These are phyloP conservation scores for Chanos chanos DNA, from an alignment of 2,797 vertebrate genomes.

Conservation along the genomic window DNA sequence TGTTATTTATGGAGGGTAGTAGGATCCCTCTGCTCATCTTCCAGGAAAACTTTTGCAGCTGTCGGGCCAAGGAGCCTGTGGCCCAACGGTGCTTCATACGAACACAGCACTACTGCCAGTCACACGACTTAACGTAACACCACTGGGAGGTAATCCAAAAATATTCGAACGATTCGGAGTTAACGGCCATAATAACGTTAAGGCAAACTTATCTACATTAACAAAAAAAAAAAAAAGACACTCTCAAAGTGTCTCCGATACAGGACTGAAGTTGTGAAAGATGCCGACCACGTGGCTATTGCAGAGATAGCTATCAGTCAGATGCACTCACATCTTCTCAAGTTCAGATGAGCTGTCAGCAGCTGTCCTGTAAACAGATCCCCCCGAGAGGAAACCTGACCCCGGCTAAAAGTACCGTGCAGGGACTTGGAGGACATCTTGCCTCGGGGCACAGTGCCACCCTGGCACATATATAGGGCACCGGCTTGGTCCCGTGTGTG, in stretches of 20 bases:
- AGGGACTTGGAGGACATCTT: conserved; percentile 56
- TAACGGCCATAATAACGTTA: background rate
- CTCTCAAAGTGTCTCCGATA: background rate
- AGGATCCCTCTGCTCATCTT: conserved; percentile 43
- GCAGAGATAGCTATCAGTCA: conserved; percentile 56
- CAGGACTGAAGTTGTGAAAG: conserved; percentile 39
- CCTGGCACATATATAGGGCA: background rate
- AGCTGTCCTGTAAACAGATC: conserved; percentile 72
- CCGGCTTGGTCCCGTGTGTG: background rate
- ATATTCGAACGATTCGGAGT: conserved; percentile 34
- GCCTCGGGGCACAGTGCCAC: conserved; percentile 21
- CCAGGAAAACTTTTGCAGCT: conserved; percentile 49
- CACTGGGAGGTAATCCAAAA: conserved; percentile 44
- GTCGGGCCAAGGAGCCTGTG: conserved; percentile 39
- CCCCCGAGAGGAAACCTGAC: conserved; percentile 53
- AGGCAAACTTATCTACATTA: background rate
- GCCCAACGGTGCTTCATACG: conserved; percentile 26
- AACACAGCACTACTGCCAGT: conserved; percentile 36
- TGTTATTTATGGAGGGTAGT: conserved; percentile 41
- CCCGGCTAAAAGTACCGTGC: conserved; percentile 64
- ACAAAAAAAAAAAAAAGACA: conserved; percentile 3
- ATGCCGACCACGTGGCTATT: conserved; percentile 24
- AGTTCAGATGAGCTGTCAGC: conserved; percentile 69
- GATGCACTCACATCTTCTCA: conserved; percentile 58
- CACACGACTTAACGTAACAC: conserved; percentile 40